Evolutionary conservation across 2,113 vertebrate species (phyloP), one percentile per base, ranked within the genome.

Genomic region (Hydropotes inermis): DNA sequence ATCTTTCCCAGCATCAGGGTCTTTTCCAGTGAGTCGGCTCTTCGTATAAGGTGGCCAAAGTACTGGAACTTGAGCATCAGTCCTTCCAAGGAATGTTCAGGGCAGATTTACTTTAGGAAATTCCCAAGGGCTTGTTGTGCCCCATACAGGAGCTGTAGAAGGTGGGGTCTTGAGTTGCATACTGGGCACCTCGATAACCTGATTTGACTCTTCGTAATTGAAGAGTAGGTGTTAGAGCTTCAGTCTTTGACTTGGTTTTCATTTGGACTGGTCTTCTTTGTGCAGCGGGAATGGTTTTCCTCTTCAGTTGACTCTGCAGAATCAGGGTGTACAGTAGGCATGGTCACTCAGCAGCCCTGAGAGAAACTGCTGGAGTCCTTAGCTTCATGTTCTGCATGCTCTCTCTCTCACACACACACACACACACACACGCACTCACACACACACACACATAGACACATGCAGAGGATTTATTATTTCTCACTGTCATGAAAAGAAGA

Each of bases 121-220:
- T 76, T 39, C 21, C 74, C 67, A 7, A 39, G 28, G 14, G 47
- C 8, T 0, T 2, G 4, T 17, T 25, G 27, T 10, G 14, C 79
- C 70, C 3, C 0, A 5, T 23, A 2, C 4, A 16, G 43, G 36
- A 14, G 47, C 17, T 3, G 0, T 8, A 1, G 5, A 15, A 27
- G 36, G 9, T 1, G 5, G 55, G 28, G 17, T 10, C 36, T 23
- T 2, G 19, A 43, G 0, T 58, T 52, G 25, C 19, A 13, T 55
- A 5, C 39, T 2, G 36, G 17, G 8, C 33, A 13, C 50, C 27
- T 60, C 60, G 3, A 1, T 39, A 36, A 21, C 70, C 89, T 21
- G 43, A 55, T 3, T 9, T 79, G 92, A 74, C 58, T 83, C 60
- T 64, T 67, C 27, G 27, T 64, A 33, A 64, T 60, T 50, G 33